Evolutionary conservation across 2,113 vertebrate genomes (phyloP).

Genomic region (Rhagologus leucostigma): DNA sequence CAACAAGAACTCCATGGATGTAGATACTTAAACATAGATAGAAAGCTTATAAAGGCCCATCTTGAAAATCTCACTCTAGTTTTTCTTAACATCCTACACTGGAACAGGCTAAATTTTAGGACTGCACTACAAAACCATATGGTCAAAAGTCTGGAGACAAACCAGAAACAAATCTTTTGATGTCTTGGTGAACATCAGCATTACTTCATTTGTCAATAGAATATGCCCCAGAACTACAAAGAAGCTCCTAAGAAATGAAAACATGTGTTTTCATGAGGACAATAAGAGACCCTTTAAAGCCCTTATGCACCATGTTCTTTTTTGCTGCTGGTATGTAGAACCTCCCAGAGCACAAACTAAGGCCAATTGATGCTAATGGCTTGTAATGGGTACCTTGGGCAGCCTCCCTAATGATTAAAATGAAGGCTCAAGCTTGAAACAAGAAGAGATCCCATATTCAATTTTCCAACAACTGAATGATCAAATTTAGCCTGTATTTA

Average conservation of each 20-base stretch:
- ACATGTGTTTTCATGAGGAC: not conserved
- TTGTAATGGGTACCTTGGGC: not conserved
- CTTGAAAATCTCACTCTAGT: not conserved
- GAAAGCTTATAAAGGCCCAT: not conserved
- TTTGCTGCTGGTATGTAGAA: not conserved
- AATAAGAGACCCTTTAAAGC: not conserved
- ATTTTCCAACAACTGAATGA: not conserved
- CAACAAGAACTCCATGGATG: not conserved
- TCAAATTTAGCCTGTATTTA: not conserved
- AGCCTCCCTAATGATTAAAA: not conserved
- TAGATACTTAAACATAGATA: not conserved
- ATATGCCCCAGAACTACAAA: not conserved
- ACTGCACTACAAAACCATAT: not conserved
- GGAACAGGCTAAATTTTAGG: not conserved
- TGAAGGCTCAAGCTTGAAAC: not conserved
- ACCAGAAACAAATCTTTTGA: not conserved
- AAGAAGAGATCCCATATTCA: not conserved
- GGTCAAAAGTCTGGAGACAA: not conserved
- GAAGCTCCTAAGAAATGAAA: not conserved
- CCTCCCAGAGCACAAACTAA: not conserved
- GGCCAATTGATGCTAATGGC: not conserved
- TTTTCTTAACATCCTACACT: not conserved
- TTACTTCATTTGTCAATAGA: not conserved
- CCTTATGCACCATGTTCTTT: not conserved
- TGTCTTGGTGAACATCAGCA: not conserved